Base-by-base conservation (phyloP, 23 tunicate genomes). In the Clavelina lepadiformis region DNA sequence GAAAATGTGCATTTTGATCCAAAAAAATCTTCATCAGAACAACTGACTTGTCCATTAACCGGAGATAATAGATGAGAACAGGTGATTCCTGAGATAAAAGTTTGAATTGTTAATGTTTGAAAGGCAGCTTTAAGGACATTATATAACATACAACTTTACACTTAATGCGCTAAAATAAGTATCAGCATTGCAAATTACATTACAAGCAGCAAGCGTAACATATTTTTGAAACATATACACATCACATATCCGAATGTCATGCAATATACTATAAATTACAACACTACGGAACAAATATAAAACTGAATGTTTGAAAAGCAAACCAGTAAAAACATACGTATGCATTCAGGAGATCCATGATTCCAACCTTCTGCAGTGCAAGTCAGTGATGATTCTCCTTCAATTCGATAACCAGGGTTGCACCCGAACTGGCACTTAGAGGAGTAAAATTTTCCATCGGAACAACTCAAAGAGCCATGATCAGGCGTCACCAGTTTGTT, bases 301-400 rank as follows among this genome's bases (percentile, higher is more conserved):
- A 41, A 15, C 49, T 8, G 15, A 22, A 55, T 55, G 61, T 20
- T 41, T 15, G 49, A 41, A 11, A 41, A 41, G 49, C 11, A 41
- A 41, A 15, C 49, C n/a, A n/a, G n/a, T n/a, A n/a, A n/a, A n/a
- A n/a, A 50, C 84, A 70, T 64, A 86, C 96, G 67, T 26, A 52
- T 52, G 68, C 96, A 87, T 51, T 58, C 53, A 28, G 96, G 96
- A 19, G 87, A 69, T 22, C 96, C 96, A 32, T 57, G 54, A 32
- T 80, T 64, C 96, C 96, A 87, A 2, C 96, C 96, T 29, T 73
- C 82, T 29, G 46, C 72, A 3, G 87, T 80, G 38, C 96, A 87
- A 1, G 56, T 80, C 35, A 87, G 77, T 18, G 67, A 22, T 7
- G 25, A 13, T 22, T 74, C 64, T 1, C 82, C 82, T 19, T 72